Evolutionary conservation across 2,113 vertebrate species (phyloP).

Genomic region (Syrmaticus mikado): DNA sequence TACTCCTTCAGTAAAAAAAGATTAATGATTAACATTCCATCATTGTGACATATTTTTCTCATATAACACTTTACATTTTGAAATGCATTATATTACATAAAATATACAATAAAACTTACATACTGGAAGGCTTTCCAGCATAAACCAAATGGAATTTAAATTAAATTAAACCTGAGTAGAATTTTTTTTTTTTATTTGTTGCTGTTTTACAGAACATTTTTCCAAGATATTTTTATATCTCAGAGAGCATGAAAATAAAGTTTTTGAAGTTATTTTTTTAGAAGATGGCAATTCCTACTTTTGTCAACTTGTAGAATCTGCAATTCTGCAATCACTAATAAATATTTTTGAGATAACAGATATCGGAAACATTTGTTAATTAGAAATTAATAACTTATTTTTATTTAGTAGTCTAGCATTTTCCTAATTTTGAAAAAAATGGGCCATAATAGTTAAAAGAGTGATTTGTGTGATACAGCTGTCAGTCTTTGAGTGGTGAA

Average conservation of each 20-base stretch:
- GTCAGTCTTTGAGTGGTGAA: neutral
- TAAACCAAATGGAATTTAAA: neutral
- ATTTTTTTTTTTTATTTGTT: neutral
- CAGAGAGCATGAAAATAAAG: neutral
- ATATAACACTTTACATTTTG: neutral
- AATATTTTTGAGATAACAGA: neutral
- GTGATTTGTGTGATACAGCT: neutral
- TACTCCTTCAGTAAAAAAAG: neutral
- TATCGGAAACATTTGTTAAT: neutral
- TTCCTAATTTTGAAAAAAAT: neutral
- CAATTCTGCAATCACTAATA: neutral
- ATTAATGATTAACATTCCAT: neutral
- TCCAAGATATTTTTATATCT: neutral
- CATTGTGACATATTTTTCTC: neutral
- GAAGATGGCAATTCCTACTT: neutral
- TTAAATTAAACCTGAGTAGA: neutral
- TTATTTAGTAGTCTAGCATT: neutral
- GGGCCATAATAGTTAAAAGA: neutral
- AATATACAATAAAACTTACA: neutral
- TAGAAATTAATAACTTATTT: neutral
- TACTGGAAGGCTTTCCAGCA: neutral
- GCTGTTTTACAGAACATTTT: neutral
- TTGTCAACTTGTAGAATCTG: neutral
- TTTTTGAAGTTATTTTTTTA: fast-evolving
- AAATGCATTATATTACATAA: neutral